Percentiles rank a stretch among this genome's conserved stretches.
phyloP scores from a whole-genome alignment of 2,113 vertebrate genomes.

The Oplegnathus fasciatus region DNA sequence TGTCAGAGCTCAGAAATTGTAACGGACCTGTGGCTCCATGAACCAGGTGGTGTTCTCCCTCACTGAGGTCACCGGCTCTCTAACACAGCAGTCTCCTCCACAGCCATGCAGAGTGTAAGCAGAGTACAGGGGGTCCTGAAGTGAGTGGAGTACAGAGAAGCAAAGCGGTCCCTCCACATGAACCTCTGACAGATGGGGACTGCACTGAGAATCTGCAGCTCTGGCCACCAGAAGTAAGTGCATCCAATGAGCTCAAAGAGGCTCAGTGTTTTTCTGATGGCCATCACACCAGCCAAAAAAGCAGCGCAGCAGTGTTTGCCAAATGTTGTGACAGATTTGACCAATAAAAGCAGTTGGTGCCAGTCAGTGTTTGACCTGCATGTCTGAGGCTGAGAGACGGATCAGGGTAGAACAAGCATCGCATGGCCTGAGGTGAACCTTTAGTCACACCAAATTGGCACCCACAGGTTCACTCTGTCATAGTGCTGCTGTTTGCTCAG shows the following conservation, averaged over 20 bases:
- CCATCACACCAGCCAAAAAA: background rate
- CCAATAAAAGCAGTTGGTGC: too few relatives aligned
- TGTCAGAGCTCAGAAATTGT: background rate
- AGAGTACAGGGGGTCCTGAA: background rate
- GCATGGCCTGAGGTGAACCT: background rate
- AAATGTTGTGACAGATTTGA: background rate
- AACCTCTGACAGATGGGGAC: background rate
- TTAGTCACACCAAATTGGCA: too few relatives aligned
- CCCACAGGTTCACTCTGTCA: background rate
- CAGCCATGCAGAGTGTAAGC: background rate
- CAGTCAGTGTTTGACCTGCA: too few relatives aligned
- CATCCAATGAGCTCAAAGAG: background rate
- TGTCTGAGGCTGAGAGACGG: too few relatives aligned
- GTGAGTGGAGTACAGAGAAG: background rate
- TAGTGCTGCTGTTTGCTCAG: too few relatives aligned
- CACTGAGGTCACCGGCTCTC: background rate
- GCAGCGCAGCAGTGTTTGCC: background rate
- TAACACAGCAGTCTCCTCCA: background rate
- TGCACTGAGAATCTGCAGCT: background rate
- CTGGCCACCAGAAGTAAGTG: background rate
- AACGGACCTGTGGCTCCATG: background rate
- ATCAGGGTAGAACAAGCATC: too few relatives aligned
- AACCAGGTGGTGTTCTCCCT: background rate
- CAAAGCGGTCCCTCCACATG: background rate
- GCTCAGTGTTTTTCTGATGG: background rate